Conservation (phyloP, 2,797 vertebrate species). For the Sebastes cheni region DNA sequence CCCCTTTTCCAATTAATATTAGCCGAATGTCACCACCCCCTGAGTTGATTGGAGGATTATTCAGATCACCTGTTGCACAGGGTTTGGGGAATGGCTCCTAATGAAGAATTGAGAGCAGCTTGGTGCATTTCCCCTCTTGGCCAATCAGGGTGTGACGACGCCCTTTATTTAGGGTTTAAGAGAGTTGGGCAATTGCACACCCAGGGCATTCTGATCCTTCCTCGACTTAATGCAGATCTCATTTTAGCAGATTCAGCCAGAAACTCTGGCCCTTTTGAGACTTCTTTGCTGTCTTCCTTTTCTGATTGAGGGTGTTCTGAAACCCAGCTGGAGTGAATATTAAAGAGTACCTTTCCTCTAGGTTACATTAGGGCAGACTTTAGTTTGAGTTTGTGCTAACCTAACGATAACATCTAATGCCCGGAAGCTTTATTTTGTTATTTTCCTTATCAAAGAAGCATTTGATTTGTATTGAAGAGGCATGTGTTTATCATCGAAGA, state of each 20-base stretch:
- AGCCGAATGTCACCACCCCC: neutral
- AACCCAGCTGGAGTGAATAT: too few species aligned
- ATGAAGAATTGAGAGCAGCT: neutral
- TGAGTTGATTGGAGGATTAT: neutral
- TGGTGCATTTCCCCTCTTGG: neutral
- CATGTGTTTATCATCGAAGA: neutral
- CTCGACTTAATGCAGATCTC: neutral
- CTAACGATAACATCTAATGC: too few species aligned
- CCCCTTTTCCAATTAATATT: neutral
- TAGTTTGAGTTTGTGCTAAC: too few species aligned
- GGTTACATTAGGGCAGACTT: too few species aligned
- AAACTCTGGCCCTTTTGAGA: too few species aligned
- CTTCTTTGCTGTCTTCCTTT: too few species aligned
- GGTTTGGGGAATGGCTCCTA: neutral
- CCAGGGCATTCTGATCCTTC: neutral
- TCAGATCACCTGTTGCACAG: neutral
- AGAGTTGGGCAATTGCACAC: neutral
- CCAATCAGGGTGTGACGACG: neutral
- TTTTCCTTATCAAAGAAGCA: neutral
- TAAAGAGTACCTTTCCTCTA: too few species aligned
- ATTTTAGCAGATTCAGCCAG: too few species aligned
- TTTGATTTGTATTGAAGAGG: rapidly evolving
- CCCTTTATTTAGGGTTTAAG: neutral
- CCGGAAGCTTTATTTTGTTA: too few species aligned
- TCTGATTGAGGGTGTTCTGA: too few species aligned